Percentiles rank a stretch among this genome's conserved stretches.
These are phyloP conservation scores for Drosophila tsacasi DNA, from an alignment of 1,140 invertebrate genomes.

Conservation along the genomic window DNA sequence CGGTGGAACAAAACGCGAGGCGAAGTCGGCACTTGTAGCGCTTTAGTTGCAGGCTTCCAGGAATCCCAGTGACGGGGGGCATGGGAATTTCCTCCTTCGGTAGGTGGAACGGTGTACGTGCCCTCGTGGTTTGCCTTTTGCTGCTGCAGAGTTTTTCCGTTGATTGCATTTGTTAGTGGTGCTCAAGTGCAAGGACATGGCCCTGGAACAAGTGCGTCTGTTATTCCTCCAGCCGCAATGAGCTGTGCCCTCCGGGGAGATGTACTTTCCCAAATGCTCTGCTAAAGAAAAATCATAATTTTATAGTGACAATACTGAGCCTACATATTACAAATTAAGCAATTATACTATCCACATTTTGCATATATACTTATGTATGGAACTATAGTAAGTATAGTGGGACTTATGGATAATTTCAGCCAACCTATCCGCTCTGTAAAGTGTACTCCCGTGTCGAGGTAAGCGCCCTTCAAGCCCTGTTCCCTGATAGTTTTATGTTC, in stretches of 20 bases:
- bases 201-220: constrained; percentile 29
- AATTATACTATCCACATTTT: not conserved
- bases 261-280: constrained; percentile 8
- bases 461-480: not conserved
- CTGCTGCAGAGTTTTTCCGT: constrained; percentile 44
- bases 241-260: not conserved
- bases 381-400: not conserved
- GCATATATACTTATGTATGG: not conserved
- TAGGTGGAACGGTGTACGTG: constrained; percentile 16
- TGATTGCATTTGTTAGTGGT: constrained; percentile 66
- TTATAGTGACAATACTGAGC: not conserved
- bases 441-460: not conserved
- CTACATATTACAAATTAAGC: not conserved
- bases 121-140: constrained; percentile 41
- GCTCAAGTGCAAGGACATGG: constrained; percentile 75
- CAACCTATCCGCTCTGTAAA: not conserved
- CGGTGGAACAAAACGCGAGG: constrained; percentile 64
- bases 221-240: constrained; percentile 9
- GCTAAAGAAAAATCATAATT: no score
- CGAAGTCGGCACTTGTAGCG: constrained; percentile 68
- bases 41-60: constrained; percentile 33
- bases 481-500: constrained; percentile 55
- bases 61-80: constrained; percentile 1
- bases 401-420: not conserved
- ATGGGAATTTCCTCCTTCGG: constrained; percentile 1